A percentile compares a stretch with the other conserved stretches of the same genome.
Evolutionary conservation across 1,140 invertebrate species (phyloP).

Genomic region (Camponotus vicinus): DNA sequence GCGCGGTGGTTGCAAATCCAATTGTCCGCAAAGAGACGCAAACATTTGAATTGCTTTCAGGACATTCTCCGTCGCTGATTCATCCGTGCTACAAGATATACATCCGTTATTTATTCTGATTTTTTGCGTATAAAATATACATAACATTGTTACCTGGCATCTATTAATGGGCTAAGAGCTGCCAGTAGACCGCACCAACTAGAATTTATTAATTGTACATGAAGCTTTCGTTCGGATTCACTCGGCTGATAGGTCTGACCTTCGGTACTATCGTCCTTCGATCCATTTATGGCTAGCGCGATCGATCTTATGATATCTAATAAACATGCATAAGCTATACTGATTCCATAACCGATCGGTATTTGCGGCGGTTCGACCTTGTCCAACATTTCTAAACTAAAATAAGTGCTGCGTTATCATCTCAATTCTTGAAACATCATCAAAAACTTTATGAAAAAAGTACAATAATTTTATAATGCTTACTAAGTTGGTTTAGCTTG

Average conservation of each 20-base stretch:
- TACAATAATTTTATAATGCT: conserved; percentile 83
- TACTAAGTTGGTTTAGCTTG: conserved; percentile 96
- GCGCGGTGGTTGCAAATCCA: conserved; percentile 91
- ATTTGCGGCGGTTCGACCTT: conserved; percentile 97
- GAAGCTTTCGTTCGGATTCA: conserved; percentile 87
- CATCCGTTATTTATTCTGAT: not conserved
- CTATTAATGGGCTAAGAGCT: conserved; percentile 95
- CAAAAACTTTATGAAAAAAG: not conserved
- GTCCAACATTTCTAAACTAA: conserved; percentile 97
- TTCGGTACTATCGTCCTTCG: conserved; percentile 81
- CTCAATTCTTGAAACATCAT: conserved; percentile 13
- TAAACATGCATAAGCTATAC: conserved; percentile 96
- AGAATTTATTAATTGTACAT: conserved; percentile 95
- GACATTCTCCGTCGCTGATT: conserved; percentile 95
- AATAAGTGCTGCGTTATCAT: conserved; percentile 63
- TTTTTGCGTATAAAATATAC: conserved; percentile 13
- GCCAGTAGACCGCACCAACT: conserved; percentile 98
- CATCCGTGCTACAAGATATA: conserved; percentile 91
- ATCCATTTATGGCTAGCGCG: conserved; percentile 89
- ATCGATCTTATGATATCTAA: conserved; percentile 95
- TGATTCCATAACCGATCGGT: conserved; percentile 98
- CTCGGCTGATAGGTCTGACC: conserved; percentile 84
- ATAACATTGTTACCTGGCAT: conserved; percentile 90
- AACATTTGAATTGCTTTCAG: conserved; percentile 96
- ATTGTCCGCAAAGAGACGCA: conserved; percentile 92